phyloP scores from a whole-genome alignment of 2,797 vertebrate genomes.

The Sarcoramphus papa region DNA sequence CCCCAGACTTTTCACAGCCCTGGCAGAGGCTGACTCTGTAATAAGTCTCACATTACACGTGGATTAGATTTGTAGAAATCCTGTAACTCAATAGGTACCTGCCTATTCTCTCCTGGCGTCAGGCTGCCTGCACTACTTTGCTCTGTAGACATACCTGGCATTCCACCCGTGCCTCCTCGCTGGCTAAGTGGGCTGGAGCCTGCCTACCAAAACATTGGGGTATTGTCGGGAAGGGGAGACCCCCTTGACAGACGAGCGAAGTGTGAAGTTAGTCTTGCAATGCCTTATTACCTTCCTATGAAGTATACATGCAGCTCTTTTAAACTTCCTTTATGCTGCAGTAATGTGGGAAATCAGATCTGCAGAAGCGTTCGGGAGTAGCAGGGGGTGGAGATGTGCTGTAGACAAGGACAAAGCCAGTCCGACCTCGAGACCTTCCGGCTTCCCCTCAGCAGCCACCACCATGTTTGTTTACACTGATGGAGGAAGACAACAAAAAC shows the following conservation, averaged over 20 bases:
- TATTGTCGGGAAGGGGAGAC: constrained; percentile 77
- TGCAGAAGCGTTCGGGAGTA: constrained; percentile 41
- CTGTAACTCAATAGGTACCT: constrained; percentile 89
- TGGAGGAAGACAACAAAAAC: constrained; percentile 63
- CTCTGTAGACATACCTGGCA: constrained; percentile 86
- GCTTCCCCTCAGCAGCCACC: not conserved
- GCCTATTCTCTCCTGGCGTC: constrained; percentile 86
- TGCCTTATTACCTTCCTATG: constrained; percentile 76
- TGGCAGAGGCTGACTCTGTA: constrained; percentile 77
- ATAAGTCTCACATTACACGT: constrained; percentile 84
- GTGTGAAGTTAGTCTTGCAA: constrained; percentile 80
- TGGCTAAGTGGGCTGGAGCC: constrained; percentile 80
- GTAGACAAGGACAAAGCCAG: constrained; percentile 11
- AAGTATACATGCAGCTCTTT: constrained; percentile 54
- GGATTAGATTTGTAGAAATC: constrained; percentile 88
- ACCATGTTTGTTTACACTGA: constrained; percentile 62
- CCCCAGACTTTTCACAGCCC: constrained; percentile 75
- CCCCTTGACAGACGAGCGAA: constrained; percentile 76
- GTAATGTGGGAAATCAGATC: constrained; percentile 57
- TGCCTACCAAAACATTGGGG: constrained; percentile 80
- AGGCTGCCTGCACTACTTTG: constrained; percentile 79
- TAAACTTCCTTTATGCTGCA: constrained; percentile 59
- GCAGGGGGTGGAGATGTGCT: constrained; percentile 40
- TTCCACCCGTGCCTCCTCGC: constrained; percentile 82
- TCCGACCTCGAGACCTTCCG: not conserved